Percentiles rank a stretch among this genome's conserved stretches.
Evolutionary conservation across 2,888 invertebrate genomes (phyloP).

Genomic region (Tiliacea aurago): DNA sequence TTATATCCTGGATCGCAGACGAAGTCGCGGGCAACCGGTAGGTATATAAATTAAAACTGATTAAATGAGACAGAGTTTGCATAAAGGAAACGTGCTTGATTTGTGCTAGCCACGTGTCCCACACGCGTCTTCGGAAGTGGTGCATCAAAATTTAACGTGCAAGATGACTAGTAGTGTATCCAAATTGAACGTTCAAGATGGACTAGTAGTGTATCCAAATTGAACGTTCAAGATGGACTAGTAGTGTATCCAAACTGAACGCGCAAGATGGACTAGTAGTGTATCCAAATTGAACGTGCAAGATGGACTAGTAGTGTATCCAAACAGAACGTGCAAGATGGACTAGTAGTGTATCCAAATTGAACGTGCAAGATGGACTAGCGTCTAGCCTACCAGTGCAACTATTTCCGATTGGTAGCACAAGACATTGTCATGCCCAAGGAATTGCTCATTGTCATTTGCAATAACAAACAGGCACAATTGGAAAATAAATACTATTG

Average conservation of each 20-base stretch:
- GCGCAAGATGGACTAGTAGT: no score
- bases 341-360: not conserved
- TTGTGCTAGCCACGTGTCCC: not conserved
- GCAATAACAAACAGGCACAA: slow-evolving; percentile 57
- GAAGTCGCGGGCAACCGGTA: no score
- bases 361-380: not conserved
- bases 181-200: no score
- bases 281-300: no score
- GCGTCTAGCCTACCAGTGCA: not conserved
- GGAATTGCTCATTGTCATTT: slow-evolving; percentile 16
- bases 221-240: no score
- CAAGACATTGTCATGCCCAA: slow-evolving; percentile 10
- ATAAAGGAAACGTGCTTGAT: not conserved
- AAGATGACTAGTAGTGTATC: no score
- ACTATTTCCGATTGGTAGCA: not conserved
- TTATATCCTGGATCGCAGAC: no score
- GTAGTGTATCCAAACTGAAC: no score
- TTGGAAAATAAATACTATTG: slow-evolving; percentile 66
- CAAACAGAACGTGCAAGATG: no score
- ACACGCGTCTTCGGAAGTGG: not conserved
- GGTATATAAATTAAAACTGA: not conserved
- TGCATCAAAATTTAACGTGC: not conserved
- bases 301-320: no score
- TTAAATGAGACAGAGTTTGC: not conserved
- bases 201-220: no score